phyloP scores from a whole-genome alignment of 2,888 invertebrate species.

The Euphydryas editha region DNA sequence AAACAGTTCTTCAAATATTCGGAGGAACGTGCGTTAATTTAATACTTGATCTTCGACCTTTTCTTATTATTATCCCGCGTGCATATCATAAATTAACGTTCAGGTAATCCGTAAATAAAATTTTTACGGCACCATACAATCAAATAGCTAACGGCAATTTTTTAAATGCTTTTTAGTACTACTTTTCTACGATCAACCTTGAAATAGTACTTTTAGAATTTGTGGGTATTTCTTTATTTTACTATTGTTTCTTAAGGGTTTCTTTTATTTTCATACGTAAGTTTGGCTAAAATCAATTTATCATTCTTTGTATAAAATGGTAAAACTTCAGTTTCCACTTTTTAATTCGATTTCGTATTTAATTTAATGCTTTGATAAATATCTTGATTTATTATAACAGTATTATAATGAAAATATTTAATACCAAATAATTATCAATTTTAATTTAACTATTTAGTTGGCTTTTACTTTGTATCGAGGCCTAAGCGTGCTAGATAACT shows the following conservation, averaged over 20 bases:
- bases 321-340: no score
- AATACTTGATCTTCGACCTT: conserved; percentile 20
- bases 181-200: not conserved
- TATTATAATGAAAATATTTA: no score
- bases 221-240: no score
- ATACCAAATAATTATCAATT: not conserved
- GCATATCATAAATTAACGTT: conserved; percentile 22
- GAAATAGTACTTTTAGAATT: not conserved
- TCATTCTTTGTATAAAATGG: no score
- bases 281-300: no score
- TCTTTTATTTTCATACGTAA: no score
- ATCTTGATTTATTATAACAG: no score
- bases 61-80: conserved; percentile 14
- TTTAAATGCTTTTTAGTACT: not conserved
- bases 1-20: conserved; percentile 11
- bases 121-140: not conserved
- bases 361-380: no score
- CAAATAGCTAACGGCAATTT: not conserved
- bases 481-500: not conserved
- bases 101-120: conserved; percentile 5
- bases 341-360: no score
- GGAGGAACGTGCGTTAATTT: conserved; percentile 20
- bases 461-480: not conserved
- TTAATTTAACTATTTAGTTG: not conserved
- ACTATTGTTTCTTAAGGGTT: no score